Conservation (phyloP, 2,888 invertebrate genomes). For the Napeogenes sylphis region DNA sequence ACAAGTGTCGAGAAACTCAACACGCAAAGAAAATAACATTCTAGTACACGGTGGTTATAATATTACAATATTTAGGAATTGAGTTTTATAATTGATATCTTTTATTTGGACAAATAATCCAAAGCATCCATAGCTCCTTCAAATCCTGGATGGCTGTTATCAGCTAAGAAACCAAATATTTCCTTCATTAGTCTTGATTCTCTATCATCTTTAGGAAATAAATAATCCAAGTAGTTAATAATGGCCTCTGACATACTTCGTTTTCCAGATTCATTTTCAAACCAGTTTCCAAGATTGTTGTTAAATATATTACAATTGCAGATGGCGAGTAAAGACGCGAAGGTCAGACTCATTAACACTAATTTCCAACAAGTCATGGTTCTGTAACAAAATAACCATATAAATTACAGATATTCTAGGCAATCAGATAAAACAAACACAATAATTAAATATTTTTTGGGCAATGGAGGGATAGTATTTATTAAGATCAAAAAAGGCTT, state of each 20-base stretch:
- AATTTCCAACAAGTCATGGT: constrained; percentile 34
- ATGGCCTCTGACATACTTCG: constrained; percentile 55
- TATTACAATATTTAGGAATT: constrained; percentile 26
- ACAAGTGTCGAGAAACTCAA: no score
- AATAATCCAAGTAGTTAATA: constrained; percentile 50
- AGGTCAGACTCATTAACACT: constrained; percentile 31
- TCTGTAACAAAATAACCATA: constrained; percentile 37
- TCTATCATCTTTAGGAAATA: constrained; percentile 60
- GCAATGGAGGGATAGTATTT: no score
- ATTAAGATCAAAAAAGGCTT: no score
- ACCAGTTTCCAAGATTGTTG: constrained; percentile 34
- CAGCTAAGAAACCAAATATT: constrained; percentile 53
- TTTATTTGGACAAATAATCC: neutral
- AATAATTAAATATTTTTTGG: no score
- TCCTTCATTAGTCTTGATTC: constrained; percentile 58
- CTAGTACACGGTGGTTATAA: constrained; percentile 8
- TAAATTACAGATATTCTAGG: neutral
- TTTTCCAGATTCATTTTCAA: constrained; percentile 34
- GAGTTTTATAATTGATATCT: neutral
- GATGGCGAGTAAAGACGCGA: constrained; percentile 33
- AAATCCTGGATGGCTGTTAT: constrained; percentile 38
- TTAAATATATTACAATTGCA: constrained; percentile 39
- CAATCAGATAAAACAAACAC: no score
- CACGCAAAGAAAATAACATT: no score
- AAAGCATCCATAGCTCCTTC: constrained; percentile 36